Conservation (phyloP, 2,113 vertebrate species). For the Nyctibius bracteatus region DNA sequence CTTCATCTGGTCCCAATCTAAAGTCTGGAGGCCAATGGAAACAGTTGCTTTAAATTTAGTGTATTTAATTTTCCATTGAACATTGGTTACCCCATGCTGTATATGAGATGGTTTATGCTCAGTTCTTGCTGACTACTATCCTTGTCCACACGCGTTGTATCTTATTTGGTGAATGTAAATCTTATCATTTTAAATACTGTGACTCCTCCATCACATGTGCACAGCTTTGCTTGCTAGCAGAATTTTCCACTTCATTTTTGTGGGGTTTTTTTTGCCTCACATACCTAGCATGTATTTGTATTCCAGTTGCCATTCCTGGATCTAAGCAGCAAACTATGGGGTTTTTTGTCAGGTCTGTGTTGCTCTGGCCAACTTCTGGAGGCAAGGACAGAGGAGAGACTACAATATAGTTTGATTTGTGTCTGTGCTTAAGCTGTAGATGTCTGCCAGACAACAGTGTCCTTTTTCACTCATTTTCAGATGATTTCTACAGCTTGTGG, state of each 20-base stretch:
- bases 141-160: background rate
- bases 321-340: background rate
- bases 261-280: background rate
- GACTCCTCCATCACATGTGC: background rate
- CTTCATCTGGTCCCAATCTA: background rate
- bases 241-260: background rate
- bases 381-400: background rate
- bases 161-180: background rate
- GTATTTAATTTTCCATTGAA: background rate
- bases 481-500: background rate
- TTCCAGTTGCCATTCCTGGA: background rate
- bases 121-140: background rate
- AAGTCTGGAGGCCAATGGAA: background rate
- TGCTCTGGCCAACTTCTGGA: background rate
- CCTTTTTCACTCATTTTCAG: background rate
- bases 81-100: background rate
- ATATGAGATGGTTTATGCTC: background rate
- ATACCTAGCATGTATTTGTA: background rate
- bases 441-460: background rate
- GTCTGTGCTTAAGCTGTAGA: background rate
- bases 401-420: background rate
- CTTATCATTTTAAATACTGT: accelerated
- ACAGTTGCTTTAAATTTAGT: background rate
- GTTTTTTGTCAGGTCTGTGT: background rate
- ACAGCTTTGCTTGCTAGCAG: background rate